A percentile compares a stretch with the other conserved stretches of the same genome.
These are phyloP conservation scores for Caradrina kadenii DNA, from an alignment of 2,888 invertebrate genomes.

Conservation along the genomic window DNA sequence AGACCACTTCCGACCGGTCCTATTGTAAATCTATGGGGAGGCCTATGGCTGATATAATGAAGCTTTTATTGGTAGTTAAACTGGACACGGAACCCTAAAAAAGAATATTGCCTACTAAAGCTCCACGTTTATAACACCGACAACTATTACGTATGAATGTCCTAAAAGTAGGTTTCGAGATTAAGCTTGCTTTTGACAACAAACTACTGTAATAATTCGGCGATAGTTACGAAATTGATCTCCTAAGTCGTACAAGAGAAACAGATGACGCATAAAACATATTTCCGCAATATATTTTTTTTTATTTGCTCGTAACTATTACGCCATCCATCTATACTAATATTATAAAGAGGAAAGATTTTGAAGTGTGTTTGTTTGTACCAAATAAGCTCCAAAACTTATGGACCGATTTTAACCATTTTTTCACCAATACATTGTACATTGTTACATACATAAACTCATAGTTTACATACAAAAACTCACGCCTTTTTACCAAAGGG, in stretches of 20 bases:
- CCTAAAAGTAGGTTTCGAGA: conserved; percentile 15
- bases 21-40: too few species aligned
- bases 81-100: neutral
- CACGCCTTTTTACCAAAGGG: too few species aligned
- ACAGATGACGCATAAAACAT: conserved; percentile 36
- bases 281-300: conserved; percentile 41
- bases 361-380: too few species aligned
- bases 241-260: conserved; percentile 26
- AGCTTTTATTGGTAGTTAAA: too few species aligned
- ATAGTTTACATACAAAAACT: too few species aligned
- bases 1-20: too few species aligned
- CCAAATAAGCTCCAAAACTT: too few species aligned
- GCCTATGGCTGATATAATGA: too few species aligned
- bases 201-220: conserved; percentile 20
- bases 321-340: neutral
- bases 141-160: conserved; percentile 33
- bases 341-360: too few species aligned
- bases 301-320: conserved; percentile 26
- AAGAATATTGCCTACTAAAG: neutral
- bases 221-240: conserved; percentile 38
- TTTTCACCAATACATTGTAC: too few species aligned
- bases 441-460: too few species aligned
- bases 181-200: conserved; percentile 24
- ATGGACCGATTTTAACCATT: too few species aligned
- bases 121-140: conserved; percentile 6